phyloP scores from a whole-genome alignment of 2,888 invertebrate species.

The Myathropa florea region DNA sequence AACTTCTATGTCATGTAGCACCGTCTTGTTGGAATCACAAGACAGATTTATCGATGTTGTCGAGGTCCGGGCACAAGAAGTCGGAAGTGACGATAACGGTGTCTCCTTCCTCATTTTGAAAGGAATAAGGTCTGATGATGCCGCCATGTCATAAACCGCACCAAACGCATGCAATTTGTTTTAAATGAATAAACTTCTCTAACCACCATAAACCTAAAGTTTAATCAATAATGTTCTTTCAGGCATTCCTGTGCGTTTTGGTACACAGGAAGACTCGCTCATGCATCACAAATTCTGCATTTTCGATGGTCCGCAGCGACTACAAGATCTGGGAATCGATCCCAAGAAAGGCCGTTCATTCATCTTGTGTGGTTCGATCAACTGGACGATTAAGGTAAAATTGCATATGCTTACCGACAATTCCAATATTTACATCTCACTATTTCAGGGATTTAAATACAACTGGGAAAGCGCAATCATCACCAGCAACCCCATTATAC shows the following conservation, averaged over 20 bases:
- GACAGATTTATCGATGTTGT: too few species aligned
- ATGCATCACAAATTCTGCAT: constrained; percentile 80
- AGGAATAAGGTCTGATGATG: too few species aligned
- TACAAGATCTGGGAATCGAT: neutral
- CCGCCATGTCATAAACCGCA: too few species aligned
- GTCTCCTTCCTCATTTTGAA: too few species aligned
- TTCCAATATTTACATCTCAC: neutral
- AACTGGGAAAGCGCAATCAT: constrained; percentile 79
- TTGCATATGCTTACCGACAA: neutral
- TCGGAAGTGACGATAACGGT: too few species aligned
- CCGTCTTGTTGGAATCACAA: too few species aligned
- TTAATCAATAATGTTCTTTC: constrained; percentile 2
- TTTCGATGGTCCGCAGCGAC: constrained; percentile 74
- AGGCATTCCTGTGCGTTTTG: constrained; percentile 77
- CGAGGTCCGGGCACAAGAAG: too few species aligned
- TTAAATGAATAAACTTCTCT: too few species aligned
- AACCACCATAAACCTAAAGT: too few species aligned
- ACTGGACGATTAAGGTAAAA: constrained; percentile 55
- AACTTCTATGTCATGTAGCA: too few species aligned
- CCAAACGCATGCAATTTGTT: too few species aligned
- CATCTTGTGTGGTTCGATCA: constrained; percentile 48
- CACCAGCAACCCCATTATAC: constrained; percentile 72
- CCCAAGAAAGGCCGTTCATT: neutral
- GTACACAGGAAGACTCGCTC: constrained; percentile 70
- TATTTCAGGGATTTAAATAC: constrained; percentile 74